Evolutionary conservation across 2,888 invertebrate species (phyloP).

Genomic region (Cephus pygmeus): DNA sequence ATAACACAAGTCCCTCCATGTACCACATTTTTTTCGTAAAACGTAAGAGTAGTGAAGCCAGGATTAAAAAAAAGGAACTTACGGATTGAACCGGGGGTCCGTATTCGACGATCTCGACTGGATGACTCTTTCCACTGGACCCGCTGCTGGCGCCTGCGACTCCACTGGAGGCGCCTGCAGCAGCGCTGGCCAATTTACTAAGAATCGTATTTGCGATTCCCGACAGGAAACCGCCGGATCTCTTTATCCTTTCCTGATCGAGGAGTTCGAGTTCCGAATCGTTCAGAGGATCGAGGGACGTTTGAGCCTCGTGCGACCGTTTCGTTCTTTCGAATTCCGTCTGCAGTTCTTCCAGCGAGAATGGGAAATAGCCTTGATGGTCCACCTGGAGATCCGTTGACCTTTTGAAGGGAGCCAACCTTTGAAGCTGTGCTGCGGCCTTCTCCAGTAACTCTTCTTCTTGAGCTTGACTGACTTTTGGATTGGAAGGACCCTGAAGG

Average conservation of each 20-base stretch:
- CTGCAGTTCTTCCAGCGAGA: neutral
- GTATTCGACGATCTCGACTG: slow-evolving; percentile 29
- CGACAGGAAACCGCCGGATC: slow-evolving; percentile 49
- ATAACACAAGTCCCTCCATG: neutral
- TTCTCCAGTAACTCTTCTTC: slow-evolving; percentile 36
- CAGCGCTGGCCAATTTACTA: slow-evolving; percentile 50
- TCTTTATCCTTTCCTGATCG: slow-evolving; percentile 44
- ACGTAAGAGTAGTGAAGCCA: neutral
- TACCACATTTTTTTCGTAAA: neutral
- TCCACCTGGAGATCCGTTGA: slow-evolving; percentile 9
- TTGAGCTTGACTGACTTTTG: slow-evolving; percentile 10
- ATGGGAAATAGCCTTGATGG: too few species aligned
- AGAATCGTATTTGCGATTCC: slow-evolving; percentile 58
- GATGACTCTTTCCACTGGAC: slow-evolving; percentile 40
- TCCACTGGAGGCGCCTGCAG: slow-evolving; percentile 44
- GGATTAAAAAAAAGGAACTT: slow-evolving; percentile 17
- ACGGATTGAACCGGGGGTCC: slow-evolving; percentile 34
- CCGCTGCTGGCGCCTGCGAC: slow-evolving; percentile 26
- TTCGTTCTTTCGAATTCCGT: neutral
- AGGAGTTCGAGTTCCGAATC: slow-evolving; percentile 9
- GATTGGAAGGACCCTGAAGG: slow-evolving; percentile 14
- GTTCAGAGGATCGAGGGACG: slow-evolving; percentile 37
- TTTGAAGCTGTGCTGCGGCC: slow-evolving; percentile 53
- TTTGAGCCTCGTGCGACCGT: neutral
- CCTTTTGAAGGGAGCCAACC: slow-evolving; percentile 50